These are phyloP conservation scores for Sclerodermus sp. DNA, from an alignment of 2,888 invertebrate genomes.

Conservation along the genomic window DNA sequence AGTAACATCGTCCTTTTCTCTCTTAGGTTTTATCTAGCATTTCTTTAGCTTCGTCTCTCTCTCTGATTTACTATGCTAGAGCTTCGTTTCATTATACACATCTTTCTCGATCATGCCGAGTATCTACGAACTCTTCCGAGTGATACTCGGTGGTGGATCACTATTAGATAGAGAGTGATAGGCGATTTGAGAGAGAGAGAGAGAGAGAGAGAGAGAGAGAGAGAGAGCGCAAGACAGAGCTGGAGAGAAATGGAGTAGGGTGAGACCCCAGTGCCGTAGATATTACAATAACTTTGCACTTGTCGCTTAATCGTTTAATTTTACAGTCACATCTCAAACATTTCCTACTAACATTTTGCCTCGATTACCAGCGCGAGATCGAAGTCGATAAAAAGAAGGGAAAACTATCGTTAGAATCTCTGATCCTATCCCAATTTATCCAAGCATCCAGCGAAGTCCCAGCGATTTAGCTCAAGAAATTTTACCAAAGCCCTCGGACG, in stretches of 20 bases:
- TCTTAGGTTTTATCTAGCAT: not conserved
- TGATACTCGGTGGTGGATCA: slow-evolving; percentile 5
- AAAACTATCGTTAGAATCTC: too few species aligned
- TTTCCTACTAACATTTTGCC: too few species aligned
- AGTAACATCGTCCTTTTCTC: not conserved
- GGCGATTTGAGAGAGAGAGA: slow-evolving; percentile 3
- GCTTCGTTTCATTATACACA: slow-evolving; percentile 3
- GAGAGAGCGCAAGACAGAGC: slow-evolving; percentile 14
- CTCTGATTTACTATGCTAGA: not conserved
- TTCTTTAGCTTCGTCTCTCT: not conserved
- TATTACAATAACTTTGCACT: not conserved
- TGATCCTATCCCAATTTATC: too few species aligned
- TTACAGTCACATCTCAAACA: too few species aligned
- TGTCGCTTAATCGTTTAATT: too few species aligned
- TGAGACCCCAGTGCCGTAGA: slow-evolving; percentile 22
- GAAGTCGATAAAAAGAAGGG: too few species aligned
- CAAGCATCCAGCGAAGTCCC: too few species aligned
- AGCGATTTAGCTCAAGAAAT: too few species aligned
- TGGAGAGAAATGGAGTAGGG: slow-evolving; percentile 2
- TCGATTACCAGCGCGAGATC: too few species aligned
- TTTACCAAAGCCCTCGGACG: too few species aligned
- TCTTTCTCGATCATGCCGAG: slow-evolving; percentile 29
- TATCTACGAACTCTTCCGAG: slow-evolving; percentile 32
- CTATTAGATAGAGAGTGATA: slow-evolving; percentile 3
- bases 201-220: slow-evolving; percentile 1